A percentile compares a stretch with the other conserved stretches of the same genome.
Conservation (phyloP, 2,113 vertebrate genomes). For the Nibea coibor region DNA sequence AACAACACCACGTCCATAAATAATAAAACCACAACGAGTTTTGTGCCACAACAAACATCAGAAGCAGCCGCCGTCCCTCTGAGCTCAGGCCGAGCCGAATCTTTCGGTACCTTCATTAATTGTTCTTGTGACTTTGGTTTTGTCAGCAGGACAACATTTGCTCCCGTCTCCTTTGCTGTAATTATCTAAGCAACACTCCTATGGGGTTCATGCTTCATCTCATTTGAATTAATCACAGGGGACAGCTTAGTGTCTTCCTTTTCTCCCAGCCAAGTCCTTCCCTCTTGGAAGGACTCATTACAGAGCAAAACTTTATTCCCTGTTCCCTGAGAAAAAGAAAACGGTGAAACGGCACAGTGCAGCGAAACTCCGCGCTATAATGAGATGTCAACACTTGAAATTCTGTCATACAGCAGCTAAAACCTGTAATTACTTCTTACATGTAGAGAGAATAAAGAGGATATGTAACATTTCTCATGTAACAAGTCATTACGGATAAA, state of each 20-base stretch:
- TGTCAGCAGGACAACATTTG: slow-evolving; percentile 58
- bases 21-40: slow-evolving; percentile 8
- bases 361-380: neutral
- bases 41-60: slow-evolving; percentile 20
- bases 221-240: slow-evolving; percentile 63
- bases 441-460: neutral
- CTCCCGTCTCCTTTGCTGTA: slow-evolving; percentile 55
- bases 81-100: slow-evolving; percentile 9
- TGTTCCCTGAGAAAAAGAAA: slow-evolving; percentile 5
- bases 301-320: slow-evolving; percentile 39
- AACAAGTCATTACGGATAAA: neutral
- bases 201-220: slow-evolving; percentile 60
- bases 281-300: slow-evolving; percentile 53
- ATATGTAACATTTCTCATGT: neutral
- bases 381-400: slow-evolving; percentile 18
- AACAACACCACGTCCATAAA: slow-evolving; percentile 28
- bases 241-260: slow-evolving; percentile 55
- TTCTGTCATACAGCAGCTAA: slow-evolving; percentile 20
- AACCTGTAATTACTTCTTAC: neutral
- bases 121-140: slow-evolving; percentile 64
- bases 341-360: neutral
- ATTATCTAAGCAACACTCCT: slow-evolving; percentile 62
- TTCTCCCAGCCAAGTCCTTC: slow-evolving; percentile 52
- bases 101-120: slow-evolving; percentile 38
- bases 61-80: neutral